These are phyloP conservation scores for Chlorodrepanis virens DNA, from an alignment of 2,113 vertebrate genomes.

Conservation along the genomic window DNA sequence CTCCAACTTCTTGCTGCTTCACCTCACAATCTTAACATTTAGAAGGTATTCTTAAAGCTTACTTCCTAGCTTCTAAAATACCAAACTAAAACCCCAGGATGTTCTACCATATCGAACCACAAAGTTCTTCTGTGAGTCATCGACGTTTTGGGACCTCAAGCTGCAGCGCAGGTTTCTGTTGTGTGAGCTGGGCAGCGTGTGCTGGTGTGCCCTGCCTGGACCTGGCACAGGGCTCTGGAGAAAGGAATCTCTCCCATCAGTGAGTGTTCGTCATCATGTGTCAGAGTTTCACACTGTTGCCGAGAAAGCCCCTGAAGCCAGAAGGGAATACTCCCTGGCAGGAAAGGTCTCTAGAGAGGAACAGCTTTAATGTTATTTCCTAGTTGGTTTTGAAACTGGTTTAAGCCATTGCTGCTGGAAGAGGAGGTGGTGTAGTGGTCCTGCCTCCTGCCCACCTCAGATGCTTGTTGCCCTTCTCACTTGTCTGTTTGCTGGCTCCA, in stretches of 20 bases:
- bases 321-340: neutral
- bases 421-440: neutral
- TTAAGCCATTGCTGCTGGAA: neutral
- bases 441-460: neutral
- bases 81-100: neutral
- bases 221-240: neutral
- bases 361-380: neutral
- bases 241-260: neutral
- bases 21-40: neutral
- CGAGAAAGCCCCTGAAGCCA: neutral
- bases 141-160: rapidly evolving
- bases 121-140: neutral
- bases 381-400: neutral
- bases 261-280: neutral
- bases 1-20: neutral
- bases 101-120: neutral
- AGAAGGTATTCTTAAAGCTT: slow-evolving; percentile 5
- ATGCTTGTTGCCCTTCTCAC: neutral
- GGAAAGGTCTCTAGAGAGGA: neutral
- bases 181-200: rapidly evolving
- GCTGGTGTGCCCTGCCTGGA: neutral
- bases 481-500: neutral
- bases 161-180: rapidly evolving
- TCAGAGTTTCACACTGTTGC: neutral
- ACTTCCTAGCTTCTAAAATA: slow-evolving; percentile 8